Base-by-base conservation (phyloP, 2,113 vertebrate species). In the Macroglossus sobrinus region DNA sequence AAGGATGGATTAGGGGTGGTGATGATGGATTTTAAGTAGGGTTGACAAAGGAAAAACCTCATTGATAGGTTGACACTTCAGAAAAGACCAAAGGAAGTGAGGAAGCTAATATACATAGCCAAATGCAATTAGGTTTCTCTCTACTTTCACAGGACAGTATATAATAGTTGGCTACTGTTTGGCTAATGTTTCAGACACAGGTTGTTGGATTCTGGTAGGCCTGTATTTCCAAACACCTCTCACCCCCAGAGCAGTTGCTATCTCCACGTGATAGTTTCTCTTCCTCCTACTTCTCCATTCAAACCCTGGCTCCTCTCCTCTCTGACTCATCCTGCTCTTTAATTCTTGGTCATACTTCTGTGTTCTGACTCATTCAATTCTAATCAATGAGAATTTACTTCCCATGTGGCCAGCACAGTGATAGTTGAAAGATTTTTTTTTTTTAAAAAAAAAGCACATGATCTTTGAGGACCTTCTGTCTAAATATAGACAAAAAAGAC, bases 291-390 rank as follows among this genome's bases (percentile, higher is more conserved):
- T n/a, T 68, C n/a, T 59, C 40, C 55, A 81, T 38, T 78, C 71
- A 87, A 89, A 93, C 15, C 21, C 10, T 24, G 33, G 15, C 76
- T 89, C 71, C 55, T 88, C 10, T 85, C 61, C n/a, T 93, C 53
- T 64, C 40, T 94, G 88, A 96, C 21, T 94, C 91, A 96, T 82
- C 50, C 26, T 91, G 35, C 61, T 88, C 40, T 96, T 93, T 96
- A 79, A 81, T 89, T 96, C 85, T 94, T 82, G 47, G 61, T 82
- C 89, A 74, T 47, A 91, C 30, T 89, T 92, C 18, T 90, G 26
- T 76, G 7, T 63, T 95, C 85, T 97, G 96, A 96, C 57, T 97
- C 96, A 94, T 78, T 79, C 89, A 88, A 18, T 91, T 93, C 68
- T 96, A 91, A 86, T 96, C 78, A 91, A 53, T 28, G 61, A 96